A percentile compares a stretch with the other conserved stretches of the same genome.
These are phyloP conservation scores for Agonopterix alstromeriana DNA, from an alignment of 2,888 invertebrate genomes.

Conservation along the genomic window DNA sequence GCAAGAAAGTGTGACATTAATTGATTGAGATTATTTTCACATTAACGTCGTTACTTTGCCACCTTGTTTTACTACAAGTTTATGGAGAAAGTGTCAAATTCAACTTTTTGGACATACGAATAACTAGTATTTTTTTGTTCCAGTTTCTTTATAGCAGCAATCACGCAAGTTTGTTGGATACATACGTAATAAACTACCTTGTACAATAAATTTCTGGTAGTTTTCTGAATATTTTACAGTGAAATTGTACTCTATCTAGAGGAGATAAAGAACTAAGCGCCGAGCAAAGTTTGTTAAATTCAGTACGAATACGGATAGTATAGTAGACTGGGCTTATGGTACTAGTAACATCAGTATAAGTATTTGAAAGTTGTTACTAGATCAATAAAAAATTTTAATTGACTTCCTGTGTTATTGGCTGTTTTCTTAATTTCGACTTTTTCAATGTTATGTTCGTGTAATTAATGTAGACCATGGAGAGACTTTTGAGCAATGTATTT, in stretches of 20 bases:
- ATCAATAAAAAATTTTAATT: constrained; percentile 54
- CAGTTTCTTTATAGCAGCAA: constrained; percentile 4
- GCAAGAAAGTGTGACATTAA: no score
- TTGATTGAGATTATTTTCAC: no score
- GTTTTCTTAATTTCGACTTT: constrained; percentile 26
- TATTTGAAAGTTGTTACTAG: constrained; percentile 46
- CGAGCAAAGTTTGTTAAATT: no score
- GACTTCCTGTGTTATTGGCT: constrained; percentile 48
- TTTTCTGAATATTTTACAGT: no score
- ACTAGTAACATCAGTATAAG: constrained; percentile 15
- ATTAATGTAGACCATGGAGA: constrained; percentile 6
- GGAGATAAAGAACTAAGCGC: no score
- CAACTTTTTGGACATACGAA: constrained; percentile 6
- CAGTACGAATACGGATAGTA: no score
- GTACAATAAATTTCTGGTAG: no score
- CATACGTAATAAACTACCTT: no score
- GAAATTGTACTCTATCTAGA: no score
- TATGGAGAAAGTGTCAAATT: constrained; percentile 7
- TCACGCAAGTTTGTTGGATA: constrained; percentile 1
- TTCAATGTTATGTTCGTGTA: no score
- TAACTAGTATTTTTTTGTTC: constrained; percentile 3
- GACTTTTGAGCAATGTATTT: no score
- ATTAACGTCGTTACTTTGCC: no score
- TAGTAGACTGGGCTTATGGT: not conserved
- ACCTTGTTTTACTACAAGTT: not conserved